Conservation (phyloP, 2,888 invertebrate genomes). For the Polietes domitor region DNA sequence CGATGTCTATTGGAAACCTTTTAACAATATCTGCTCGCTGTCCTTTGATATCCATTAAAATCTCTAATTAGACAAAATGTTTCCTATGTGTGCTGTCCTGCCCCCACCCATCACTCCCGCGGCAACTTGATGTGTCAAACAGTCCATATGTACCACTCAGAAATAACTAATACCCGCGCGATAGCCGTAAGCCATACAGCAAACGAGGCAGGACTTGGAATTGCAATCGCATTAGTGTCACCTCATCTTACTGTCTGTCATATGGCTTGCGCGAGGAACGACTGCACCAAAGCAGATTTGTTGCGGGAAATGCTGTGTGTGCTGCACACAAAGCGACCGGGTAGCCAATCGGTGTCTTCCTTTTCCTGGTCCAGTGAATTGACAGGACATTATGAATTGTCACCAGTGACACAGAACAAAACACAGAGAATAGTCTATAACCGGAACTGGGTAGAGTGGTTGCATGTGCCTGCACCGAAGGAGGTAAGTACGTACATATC, state of each 20-base stretch:
- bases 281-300: not conserved
- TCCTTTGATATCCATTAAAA: conserved; percentile 2
- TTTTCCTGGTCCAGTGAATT: not conserved
- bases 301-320: not conserved
- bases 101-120: not conserved
- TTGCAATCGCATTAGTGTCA: conserved; percentile 35
- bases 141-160: not conserved
- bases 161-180: conserved; percentile 8
- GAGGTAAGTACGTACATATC: not conserved
- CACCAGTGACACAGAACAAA: not conserved
- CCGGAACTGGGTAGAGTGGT: not conserved
- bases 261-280: not conserved
- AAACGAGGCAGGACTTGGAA: not conserved
- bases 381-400: conserved; percentile 23
- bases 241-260: conserved; percentile 18
- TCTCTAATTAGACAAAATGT: conserved; percentile 33
- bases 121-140: not conserved
- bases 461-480: not conserved
- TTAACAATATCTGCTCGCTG: not conserved
- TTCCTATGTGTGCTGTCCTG: not conserved
- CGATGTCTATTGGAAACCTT: not conserved
- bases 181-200: not conserved
- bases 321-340: not conserved
- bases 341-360: not conserved
- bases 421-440: not conserved